Base-by-base conservation (phyloP, 2,797 vertebrate genomes). In the Scomberomorus guttatus region DNA sequence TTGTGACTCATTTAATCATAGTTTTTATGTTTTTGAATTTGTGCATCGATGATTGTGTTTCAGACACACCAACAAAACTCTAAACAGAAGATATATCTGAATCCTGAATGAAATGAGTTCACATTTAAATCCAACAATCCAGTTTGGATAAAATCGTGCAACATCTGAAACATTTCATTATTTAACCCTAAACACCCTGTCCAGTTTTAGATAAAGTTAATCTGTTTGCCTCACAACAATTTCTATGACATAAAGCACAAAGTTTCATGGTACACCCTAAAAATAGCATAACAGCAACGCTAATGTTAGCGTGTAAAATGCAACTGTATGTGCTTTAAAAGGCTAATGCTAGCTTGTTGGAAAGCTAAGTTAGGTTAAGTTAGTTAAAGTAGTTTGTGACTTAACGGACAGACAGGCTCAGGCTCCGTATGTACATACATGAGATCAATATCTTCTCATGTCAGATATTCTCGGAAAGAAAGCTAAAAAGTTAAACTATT, bases 21-120 rank as follows among this genome's bases (percentile, higher is more conserved):
- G 3, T 24, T 12, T 59, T 76, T 5, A 79, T 62, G 32, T 42
- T 61, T 44, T 62, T 29, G 20, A 22, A 4, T 51, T 54, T 77
- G 14, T 6, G 48, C 29, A 0, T 25, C 22, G n/a, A 34, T 52
- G 76, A 56, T n/a, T 10, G 13, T 0, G 13, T 15, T 56, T 4
- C 7, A 12, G 9, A 37, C 4, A 60, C 39, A 66, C 24, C 2
- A 32, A 52, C 13, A 12, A 56, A 72, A n/a, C 48, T 46, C 4
- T 59, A 73, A 55, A 62, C 25, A 66, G 50, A 48, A 6, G 44
- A 18, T 48, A 48, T 17, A 48, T 48, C 15, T 48, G 44, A 20
- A 48, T 18, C 42, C 4, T 3, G 5, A 17, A 44, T 44, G 13
- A 14, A 44, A 44, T 15, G 3, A 15, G 15, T 17, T 44, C 37